Evolutionary conservation across 2,113 vertebrate species (phyloP).

Genomic region (Tragelaphus imberbis): DNA sequence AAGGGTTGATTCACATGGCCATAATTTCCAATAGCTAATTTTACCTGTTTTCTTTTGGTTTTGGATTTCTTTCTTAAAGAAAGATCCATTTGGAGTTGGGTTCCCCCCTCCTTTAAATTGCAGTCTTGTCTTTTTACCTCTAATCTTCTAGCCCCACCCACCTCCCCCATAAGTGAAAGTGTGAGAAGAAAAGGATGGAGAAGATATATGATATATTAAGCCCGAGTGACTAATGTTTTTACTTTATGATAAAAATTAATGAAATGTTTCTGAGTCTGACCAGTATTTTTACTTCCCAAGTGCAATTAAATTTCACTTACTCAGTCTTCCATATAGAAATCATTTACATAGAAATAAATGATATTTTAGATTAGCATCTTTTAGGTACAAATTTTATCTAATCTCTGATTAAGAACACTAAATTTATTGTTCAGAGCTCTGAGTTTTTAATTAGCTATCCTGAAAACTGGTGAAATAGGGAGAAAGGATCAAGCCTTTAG

Average conservation of each 20-base stretch:
- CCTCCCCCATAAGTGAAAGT: background rate
- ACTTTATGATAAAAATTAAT: slow-evolving; percentile 17
- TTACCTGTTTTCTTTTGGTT: slow-evolving; percentile 75
- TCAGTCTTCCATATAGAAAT: background rate
- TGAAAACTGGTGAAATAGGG: background rate
- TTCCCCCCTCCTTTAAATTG: slow-evolving; percentile 15
- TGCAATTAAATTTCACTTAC: slow-evolving; percentile 16
- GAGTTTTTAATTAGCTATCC: slow-evolving; percentile 15
- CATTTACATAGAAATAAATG: background rate
- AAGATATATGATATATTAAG: slow-evolving; percentile 23
- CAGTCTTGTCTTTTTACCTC: slow-evolving; percentile 50
- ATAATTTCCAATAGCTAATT: slow-evolving; percentile 73
- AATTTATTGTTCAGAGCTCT: background rate
- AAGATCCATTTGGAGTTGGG: slow-evolving; percentile 53
- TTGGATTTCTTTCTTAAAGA: slow-evolving; percentile 70
- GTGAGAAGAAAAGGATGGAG: slow-evolving; percentile 21
- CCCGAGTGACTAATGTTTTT: slow-evolving; percentile 20
- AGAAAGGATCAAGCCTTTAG: background rate
- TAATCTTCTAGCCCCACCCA: background rate
- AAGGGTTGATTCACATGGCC: slow-evolving; percentile 67
- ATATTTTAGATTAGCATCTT: slow-evolving; percentile 11
- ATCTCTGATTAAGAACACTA: background rate
- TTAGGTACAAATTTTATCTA: background rate
- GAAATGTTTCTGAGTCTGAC: slow-evolving; percentile 4
- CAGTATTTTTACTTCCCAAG: slow-evolving; percentile 23